Percentiles rank a stretch among this genome's conserved stretches.
These are phyloP conservation scores for Pocota personata DNA, from an alignment of 2,888 invertebrate genomes.

Conservation along the genomic window DNA sequence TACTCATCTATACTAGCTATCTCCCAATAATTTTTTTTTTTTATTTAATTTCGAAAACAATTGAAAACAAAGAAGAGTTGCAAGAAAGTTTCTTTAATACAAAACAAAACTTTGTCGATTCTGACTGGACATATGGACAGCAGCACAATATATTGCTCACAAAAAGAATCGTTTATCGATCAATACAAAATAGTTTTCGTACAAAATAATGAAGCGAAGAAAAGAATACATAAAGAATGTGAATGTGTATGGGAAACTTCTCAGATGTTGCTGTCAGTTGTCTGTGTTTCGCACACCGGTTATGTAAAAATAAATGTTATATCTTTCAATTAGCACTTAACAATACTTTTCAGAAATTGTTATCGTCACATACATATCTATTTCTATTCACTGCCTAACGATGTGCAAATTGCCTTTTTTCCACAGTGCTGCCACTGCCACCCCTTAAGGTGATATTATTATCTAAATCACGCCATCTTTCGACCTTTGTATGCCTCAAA, in stretches of 20 bases:
- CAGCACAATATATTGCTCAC: not conserved
- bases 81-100: constrained; percentile 5
- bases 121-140: not conserved
- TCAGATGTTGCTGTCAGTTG: constrained; percentile 45
- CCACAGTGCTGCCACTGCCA: not conserved
- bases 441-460: not conserved
- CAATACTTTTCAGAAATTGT: not conserved
- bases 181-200: constrained; percentile 32
- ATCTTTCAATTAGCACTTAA: constrained; percentile 35
- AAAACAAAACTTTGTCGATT: constrained; percentile 14
- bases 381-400: not conserved
- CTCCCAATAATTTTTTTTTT: not conserved
- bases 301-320: not conserved
- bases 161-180: constrained; percentile 36
- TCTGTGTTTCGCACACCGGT: not conserved
- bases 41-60: not conserved
- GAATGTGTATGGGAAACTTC: constrained; percentile 30
- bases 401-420: constrained; percentile 16
- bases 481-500: not conserved
- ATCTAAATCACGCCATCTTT: constrained; percentile 11
- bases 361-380: not conserved
- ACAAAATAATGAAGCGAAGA: not conserved
- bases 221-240: not conserved
- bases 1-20: not conserved
- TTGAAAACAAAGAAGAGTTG: not conserved